Evolutionary conservation across 30 jellyfish, hydroid and myxozoan species (phyloP), one percentile per base, ranked within the genome.

Genomic region (Clytia hemisphaerica): DNA sequence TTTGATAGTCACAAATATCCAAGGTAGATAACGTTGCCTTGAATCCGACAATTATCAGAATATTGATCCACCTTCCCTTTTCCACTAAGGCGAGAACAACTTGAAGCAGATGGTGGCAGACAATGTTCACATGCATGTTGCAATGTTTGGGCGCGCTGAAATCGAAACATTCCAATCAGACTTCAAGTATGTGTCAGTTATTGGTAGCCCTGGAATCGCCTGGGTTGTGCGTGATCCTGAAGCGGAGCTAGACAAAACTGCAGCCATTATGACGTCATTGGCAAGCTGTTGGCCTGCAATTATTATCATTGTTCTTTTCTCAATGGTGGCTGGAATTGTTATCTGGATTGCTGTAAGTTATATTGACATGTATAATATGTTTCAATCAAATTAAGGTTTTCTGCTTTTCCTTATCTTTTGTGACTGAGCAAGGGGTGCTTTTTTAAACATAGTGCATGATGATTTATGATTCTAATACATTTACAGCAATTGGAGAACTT

Each of bases 251-350:
- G 75, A 53, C 44, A 49, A 58, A 48, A 35, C 71, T 4, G 19
- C 6, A 24, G 67, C 45, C n/a, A 33, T 85, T 35, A 40, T 66
- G 59, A 26, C 22, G 1, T 30, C 93, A 9, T 21, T 85, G 34
- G 31, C 66, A 1, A 34, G 29, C 2, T 38, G 72, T 22, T 85
- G 96, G 96, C 96, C 96, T 9, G 92, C 78, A 16, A 35, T 74
- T 22, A 32, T 61, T 21, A 36, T 85, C 30, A 64, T 75, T 33
- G 16, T 85, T 50, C 79, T 85, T 42, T 61, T 72, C 47, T 78
- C 94, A 1, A 44, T 78, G 28, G 58, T 77, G 18, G 68, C 72
- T 28, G 93, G 94, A 2, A 49, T 48, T 1, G 2, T 85, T 2
- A 37, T 85, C 4, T 85, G 96, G 96, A 9, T 61, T 3, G 22